phyloP scores from a whole-genome alignment of 2,113 vertebrate species.

The Columba livia region DNA sequence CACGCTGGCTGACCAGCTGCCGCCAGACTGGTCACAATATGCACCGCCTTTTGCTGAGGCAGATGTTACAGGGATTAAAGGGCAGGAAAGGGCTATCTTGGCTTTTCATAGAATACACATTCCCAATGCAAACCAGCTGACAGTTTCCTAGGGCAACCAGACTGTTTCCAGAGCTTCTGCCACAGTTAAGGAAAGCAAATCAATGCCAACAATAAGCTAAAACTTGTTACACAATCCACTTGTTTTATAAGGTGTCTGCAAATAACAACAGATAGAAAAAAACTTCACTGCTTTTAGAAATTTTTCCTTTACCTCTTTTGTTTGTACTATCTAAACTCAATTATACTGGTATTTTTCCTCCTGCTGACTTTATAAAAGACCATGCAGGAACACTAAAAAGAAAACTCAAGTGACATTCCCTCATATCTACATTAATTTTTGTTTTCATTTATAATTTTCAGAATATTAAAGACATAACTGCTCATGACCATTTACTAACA shows the following conservation, averaged over 20 bases:
- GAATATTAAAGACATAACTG: background rate
- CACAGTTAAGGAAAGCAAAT: background rate
- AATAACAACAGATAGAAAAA: background rate
- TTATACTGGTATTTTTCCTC: background rate
- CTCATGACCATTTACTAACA: background rate
- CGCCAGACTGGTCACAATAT: background rate
- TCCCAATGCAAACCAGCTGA: background rate
- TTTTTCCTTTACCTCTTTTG: background rate
- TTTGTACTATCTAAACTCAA: background rate
- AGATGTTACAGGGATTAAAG: background rate
- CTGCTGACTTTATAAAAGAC: background rate
- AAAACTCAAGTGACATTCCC: background rate
- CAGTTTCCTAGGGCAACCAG: background rate
- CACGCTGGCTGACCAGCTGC: background rate
- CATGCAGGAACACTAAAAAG: background rate
- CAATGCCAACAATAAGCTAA: background rate
- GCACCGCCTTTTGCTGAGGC: background rate
- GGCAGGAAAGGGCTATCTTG: background rate
- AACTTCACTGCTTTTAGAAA: background rate
- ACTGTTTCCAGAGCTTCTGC: background rate
- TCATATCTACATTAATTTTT: background rate
- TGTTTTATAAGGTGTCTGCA: background rate
- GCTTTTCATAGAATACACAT: background rate
- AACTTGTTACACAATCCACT: background rate
- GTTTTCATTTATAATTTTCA: background rate